Base-by-base conservation (phyloP, 2,888 invertebrate genomes). In the Rapana venosa region DNA sequence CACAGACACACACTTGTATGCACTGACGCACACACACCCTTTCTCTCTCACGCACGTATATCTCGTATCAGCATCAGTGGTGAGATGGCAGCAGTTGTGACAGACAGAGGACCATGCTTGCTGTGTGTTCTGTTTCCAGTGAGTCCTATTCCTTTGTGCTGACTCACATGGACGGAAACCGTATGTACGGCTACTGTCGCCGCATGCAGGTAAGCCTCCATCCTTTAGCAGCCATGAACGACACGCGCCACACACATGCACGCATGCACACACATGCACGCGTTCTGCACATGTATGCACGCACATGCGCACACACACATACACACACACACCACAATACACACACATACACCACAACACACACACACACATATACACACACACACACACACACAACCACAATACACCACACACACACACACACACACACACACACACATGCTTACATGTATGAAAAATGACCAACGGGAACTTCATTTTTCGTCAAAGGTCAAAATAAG, bases 141-240 rank as follows among this genome's bases (percentile, higher is more conserved):
- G 96, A 96, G 91, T 95, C 97, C 91, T 98, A 98, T 96, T 97
- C 97, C 0, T 96, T 98, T 88, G 97, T 98, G 1, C 97, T 98
- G 35, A 98, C 98, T 0, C 97, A 97, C 93, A 97, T 97, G 93
- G 97, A 97, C 92, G 98, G 98, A 0, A 97, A 97, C 93, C 96
- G 98, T 88, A 97, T 97, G 88, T 97, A 96, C 96, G 98, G 98
- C 0, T 98, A 98, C 95, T 98, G 98, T 94, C 97, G 98, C 0
- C 96, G 98, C 79, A 97, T 98, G 35, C 96, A 95, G 93, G 96
- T 96, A 92, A 93, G 94, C 90, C 4, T 32, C 79, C n/a, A 47
- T 47, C 47, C 2, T 47, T 47, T 47, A 47, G 8, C 2, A 47
- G 47, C 2, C n/a, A n/a, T n/a, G n/a, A n/a, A n/a, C n/a, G n/a